Evolutionary conservation across 1,140 invertebrate species (phyloP).

Genomic region (Lepidurus arcticus): DNA sequence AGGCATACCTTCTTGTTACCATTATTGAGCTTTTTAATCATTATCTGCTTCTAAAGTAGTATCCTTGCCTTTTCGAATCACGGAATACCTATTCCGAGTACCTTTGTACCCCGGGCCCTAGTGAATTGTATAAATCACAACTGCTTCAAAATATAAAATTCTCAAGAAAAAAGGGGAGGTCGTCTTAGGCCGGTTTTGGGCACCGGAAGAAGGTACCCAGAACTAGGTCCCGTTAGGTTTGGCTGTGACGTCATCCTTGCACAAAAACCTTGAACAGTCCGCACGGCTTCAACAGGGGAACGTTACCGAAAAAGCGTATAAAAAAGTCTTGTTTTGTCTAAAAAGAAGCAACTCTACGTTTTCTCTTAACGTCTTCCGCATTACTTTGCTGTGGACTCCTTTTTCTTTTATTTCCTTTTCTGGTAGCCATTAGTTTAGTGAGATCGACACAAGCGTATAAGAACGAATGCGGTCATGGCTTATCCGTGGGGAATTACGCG

Average conservation of each 20-base stretch:
- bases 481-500: neutral
- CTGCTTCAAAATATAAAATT: neutral
- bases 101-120: no score
- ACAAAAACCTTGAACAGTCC: neutral
- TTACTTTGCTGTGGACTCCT: neutral
- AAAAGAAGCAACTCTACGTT: neutral
- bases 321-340: neutral
- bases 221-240: constrained; percentile 16
- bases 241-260: neutral
- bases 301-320: neutral
- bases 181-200: neutral
- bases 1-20: neutral
- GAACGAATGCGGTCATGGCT: neutral
- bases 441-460: neutral
- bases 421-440: neutral
- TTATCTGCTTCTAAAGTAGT: no score
- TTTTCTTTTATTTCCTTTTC: neutral
- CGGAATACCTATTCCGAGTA: no score
- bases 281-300: neutral
- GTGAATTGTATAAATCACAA: no score
- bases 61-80: no score
- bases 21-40: no score
- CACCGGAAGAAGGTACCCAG: neutral
- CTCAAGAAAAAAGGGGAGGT: neutral
- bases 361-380: neutral